A percentile compares a stretch with the other conserved stretches of the same genome.
Conservation (phyloP, 1,140 invertebrate genomes). For the Magallana angulata region DNA sequence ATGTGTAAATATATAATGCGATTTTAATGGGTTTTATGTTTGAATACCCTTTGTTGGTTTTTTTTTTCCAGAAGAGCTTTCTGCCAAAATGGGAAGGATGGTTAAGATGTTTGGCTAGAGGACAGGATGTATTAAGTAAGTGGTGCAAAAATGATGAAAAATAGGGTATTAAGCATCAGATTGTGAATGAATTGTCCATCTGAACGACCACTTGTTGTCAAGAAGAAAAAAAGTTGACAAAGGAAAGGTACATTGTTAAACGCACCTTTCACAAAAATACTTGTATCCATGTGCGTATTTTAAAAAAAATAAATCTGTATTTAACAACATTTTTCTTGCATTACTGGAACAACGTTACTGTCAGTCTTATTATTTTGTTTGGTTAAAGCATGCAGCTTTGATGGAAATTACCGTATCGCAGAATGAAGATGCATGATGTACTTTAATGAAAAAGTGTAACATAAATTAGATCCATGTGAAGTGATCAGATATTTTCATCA, state of each 20-base stretch:
- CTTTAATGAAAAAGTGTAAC: neutral
- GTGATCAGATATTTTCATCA: neutral
- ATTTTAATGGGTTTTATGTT: too few relatives aligned
- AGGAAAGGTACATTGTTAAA: neutral
- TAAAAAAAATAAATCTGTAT: neutral
- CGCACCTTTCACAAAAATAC: neutral
- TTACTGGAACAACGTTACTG: neutral
- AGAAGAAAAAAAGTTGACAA: neutral
- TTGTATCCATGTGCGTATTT: neutral
- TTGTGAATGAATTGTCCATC: neutral
- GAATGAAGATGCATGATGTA: neutral
- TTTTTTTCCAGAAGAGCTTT: slow-evolving; percentile 22
- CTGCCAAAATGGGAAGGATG: neutral
- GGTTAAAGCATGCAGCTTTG: too few relatives aligned
- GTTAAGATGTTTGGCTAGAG: neutral
- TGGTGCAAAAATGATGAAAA: neutral
- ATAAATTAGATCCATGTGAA: neutral
- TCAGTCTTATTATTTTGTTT: neutral
- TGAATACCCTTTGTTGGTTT: neutral
- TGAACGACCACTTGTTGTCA: slow-evolving; percentile 10
- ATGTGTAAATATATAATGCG: too few relatives aligned
- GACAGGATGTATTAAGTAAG: neutral
- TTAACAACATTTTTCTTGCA: neutral
- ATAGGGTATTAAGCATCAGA: neutral
- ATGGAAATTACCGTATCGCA: too few relatives aligned